Conservation (phyloP, 2,113 vertebrate genomes). For the Tychaedon coryphoeus region DNA sequence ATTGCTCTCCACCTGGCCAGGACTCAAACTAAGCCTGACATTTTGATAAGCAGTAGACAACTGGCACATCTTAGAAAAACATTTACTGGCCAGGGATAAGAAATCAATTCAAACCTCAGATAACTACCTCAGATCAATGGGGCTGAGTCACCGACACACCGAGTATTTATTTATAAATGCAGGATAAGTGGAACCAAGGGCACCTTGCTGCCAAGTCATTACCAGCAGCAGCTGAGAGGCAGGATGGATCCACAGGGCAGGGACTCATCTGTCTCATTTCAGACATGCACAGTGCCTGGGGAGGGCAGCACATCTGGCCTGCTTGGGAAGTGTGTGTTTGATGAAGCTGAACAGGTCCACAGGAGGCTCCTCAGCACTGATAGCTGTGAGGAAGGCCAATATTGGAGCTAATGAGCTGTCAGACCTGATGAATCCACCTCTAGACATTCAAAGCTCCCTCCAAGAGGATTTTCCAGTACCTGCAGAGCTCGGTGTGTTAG, state of each 20-base stretch:
- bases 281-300: not conserved
- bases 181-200: slow-evolving; percentile 23
- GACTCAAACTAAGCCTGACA: not conserved
- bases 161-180: slow-evolving; percentile 35
- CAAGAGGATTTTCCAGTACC: not conserved
- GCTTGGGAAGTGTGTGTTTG: not conserved
- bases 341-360: slow-evolving; percentile 26
- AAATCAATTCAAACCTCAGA: slow-evolving; percentile 23
- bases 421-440: not conserved
- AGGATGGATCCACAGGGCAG: not conserved
- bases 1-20: not conserved
- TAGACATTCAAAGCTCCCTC: not conserved
- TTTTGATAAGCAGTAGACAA: not conserved
- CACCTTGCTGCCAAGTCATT: slow-evolving; percentile 46
- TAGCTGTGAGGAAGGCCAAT: not conserved
- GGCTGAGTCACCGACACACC: not conserved
- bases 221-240: not conserved
- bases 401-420: slow-evolving; percentile 26
- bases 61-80: slow-evolving; percentile 28
- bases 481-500: not conserved
- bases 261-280: not conserved
- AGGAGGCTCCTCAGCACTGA: not conserved
- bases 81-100: slow-evolving; percentile 4
- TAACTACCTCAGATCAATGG: slow-evolving; percentile 14
- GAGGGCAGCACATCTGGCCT: slow-evolving; percentile 32